These are phyloP conservation scores for Drosophila tristis DNA, from an alignment of 1,140 invertebrate species.

Conservation along the genomic window DNA sequence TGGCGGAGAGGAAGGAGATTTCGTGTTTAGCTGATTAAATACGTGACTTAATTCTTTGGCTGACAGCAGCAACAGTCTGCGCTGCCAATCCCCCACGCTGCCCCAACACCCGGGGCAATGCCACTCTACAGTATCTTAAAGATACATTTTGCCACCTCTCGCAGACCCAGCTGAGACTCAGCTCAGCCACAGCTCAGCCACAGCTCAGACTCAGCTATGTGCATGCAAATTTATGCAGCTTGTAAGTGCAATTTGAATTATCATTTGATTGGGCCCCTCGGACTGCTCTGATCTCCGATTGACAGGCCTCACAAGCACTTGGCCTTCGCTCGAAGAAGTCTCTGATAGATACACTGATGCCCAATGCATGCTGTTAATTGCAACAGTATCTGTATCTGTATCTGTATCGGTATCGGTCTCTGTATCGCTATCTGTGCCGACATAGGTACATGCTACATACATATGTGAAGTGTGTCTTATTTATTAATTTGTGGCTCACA, in stretches of 20 bases:
- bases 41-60: slow-evolving; percentile 77
- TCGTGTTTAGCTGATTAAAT: slow-evolving; percentile 80
- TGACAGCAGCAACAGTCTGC: slow-evolving; percentile 47
- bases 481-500: slow-evolving; percentile 40
- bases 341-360: too few species aligned
- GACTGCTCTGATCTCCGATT: slow-evolving; percentile 10
- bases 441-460: neutral
- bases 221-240: slow-evolving; percentile 41
- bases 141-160: slow-evolving; percentile 17
- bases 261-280: slow-evolving; percentile 19
- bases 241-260: slow-evolving; percentile 41
- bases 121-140: slow-evolving; percentile 40
- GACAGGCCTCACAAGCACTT: slow-evolving; percentile 14
- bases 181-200: too few species aligned
- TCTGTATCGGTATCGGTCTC: too few species aligned
- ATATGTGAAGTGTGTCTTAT: slow-evolving; percentile 30
- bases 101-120: slow-evolving; percentile 7
- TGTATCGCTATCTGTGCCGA: too few species aligned
- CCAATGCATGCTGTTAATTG: slow-evolving; percentile 49
- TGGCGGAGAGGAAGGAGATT: slow-evolving; percentile 17
- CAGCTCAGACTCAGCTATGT: too few species aligned
- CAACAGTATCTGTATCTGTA: slow-evolving; percentile 37
- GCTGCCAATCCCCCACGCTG: too few species aligned
- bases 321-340: slow-evolving; percentile 14
- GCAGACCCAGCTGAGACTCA: neutral